A percentile compares a stretch with the other conserved stretches of the same genome.
Conservation (phyloP, 1,140 invertebrate genomes). For the Ceratosolen solmsi region DNA sequence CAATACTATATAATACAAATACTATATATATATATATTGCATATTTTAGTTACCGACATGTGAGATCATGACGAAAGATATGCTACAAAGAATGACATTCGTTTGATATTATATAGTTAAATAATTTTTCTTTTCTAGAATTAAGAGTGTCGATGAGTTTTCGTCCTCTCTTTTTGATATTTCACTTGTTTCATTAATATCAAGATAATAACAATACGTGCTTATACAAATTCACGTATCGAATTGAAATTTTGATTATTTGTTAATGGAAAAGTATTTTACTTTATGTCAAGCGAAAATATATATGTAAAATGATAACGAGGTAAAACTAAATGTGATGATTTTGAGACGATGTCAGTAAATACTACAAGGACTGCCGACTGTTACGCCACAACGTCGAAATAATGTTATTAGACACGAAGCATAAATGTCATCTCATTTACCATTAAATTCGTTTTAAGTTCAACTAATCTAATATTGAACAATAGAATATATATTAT, state of each 20-base stretch:
- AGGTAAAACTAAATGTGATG: constrained; percentile 51
- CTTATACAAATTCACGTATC: constrained; percentile 21
- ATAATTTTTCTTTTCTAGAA: constrained; percentile 52
- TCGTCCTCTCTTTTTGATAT: constrained; percentile 62
- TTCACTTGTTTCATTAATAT: constrained; percentile 24
- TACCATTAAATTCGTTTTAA: constrained; percentile 30
- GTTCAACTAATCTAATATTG: constrained; percentile 40
- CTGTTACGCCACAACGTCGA: constrained; percentile 63
- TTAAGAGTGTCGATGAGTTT: constrained; percentile 54
- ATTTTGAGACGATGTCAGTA: constrained; percentile 58
- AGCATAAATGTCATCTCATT: constrained; percentile 38
- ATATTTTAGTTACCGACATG: constrained; percentile 68
- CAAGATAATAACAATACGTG: constrained; percentile 26
- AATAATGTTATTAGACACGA: constrained; percentile 34
- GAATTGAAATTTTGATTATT: constrained; percentile 40
- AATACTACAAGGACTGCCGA: constrained; percentile 64
- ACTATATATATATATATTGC: constrained; percentile 65
- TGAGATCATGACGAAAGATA: constrained; percentile 59
- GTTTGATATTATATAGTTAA: constrained; percentile 54
- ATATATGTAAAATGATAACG: constrained; percentile 59
- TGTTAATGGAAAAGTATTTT: constrained; percentile 20
- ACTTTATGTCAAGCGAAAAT: neutral
- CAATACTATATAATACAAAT: constrained; percentile 67
- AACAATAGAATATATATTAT: constrained; percentile 45
- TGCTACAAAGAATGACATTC: constrained; percentile 53